Conservation (phyloP, 1,140 invertebrate species). For the Procambarus virginalis region DNA sequence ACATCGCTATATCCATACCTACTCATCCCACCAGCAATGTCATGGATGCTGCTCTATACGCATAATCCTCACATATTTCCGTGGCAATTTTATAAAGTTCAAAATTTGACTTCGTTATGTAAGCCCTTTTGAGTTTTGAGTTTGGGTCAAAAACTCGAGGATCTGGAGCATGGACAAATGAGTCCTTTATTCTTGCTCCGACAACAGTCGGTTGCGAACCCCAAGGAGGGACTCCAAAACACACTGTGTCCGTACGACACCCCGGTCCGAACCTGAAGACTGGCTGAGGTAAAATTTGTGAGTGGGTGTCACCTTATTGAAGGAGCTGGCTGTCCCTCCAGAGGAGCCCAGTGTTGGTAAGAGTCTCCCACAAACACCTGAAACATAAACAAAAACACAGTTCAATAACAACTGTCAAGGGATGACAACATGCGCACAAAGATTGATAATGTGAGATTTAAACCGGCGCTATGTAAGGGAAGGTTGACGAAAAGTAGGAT, state of each 20-base stretch:
- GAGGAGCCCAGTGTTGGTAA: constrained; percentile 76
- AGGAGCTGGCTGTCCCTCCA: constrained; percentile 74
- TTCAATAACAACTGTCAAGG: no score
- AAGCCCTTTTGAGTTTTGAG: neutral
- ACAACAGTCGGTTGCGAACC: constrained; percentile 9
- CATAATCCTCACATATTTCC: neutral
- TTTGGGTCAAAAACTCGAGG: neutral
- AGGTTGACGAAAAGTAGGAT: no score
- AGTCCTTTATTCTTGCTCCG: constrained; percentile 9
- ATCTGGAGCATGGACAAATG: neutral
- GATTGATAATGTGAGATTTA: no score
- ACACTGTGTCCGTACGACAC: constrained; percentile 66
- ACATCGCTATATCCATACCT: constrained; percentile 30
- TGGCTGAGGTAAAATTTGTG: constrained; percentile 75
- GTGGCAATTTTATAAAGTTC: constrained; percentile 19
- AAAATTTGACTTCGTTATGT: constrained; percentile 4
- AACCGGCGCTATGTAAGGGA: no score
- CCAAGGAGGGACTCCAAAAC: neutral
- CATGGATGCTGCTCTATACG: neutral
- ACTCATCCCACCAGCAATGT: constrained; percentile 33
- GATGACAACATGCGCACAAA: no score
- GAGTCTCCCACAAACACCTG: constrained; percentile 74
- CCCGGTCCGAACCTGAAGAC: constrained; percentile 72
- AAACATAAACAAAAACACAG: no score
- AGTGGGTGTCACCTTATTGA: constrained; percentile 72